Conservation (phyloP, 1,140 invertebrate species). For the Neodiprion lecontei region DNA sequence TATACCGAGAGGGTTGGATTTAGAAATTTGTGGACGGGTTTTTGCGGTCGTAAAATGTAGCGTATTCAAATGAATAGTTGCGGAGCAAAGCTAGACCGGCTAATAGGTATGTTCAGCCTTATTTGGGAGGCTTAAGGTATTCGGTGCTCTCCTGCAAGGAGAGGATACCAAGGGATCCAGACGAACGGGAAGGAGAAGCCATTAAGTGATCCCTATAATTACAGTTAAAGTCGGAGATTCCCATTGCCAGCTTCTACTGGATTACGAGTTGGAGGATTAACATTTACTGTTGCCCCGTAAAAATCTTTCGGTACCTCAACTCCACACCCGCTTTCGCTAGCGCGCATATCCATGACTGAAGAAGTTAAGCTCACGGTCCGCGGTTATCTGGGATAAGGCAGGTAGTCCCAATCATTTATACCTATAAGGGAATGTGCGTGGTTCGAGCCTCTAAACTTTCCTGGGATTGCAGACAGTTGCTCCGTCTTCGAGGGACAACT, state of each 20-base stretch:
- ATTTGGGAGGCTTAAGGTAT: conserved; percentile 28
- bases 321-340: conserved; percentile 36
- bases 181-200: conserved; percentile 36
- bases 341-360: neutral
- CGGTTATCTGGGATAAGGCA: neutral
- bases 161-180: conserved; percentile 16
- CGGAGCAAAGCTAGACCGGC: conserved; percentile 11
- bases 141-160: conserved; percentile 22
- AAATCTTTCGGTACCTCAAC: conserved; percentile 39
- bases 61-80: conserved; percentile 27
- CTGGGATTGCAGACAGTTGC: too few relatives aligned
- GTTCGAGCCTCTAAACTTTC: too few relatives aligned
- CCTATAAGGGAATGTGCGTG: neutral
- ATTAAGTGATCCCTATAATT: conserved; percentile 56
- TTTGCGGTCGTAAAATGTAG: conserved; percentile 23
- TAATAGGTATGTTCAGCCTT: conserved; percentile 30
- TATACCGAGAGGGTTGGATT: neutral
- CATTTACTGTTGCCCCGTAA: conserved; percentile 47
- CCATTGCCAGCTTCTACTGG: conserved; percentile 47
- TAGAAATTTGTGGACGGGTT: conserved; percentile 4
- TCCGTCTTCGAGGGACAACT: too few relatives aligned
- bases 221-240: conserved; percentile 48
- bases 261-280: conserved; percentile 52
- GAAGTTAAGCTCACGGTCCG: neutral
- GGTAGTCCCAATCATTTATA: neutral